Conservation (phyloP, 2,888 invertebrate species). For the Mesorhabditis belari region DNA sequence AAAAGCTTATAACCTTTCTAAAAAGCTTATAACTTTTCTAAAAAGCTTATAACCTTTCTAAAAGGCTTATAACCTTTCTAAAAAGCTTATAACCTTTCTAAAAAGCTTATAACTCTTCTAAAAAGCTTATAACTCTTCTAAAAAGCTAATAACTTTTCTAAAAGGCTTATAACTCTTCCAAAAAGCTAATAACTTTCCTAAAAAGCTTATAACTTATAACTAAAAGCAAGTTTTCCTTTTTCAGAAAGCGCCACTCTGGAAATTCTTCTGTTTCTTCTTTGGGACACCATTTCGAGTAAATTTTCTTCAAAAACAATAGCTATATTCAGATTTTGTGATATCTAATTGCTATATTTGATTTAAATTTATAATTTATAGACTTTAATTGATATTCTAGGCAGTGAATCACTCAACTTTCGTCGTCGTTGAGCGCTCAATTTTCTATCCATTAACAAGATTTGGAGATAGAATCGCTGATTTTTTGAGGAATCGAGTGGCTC, state of each 20-base stretch:
- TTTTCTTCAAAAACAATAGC: background rate
- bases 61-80: too few species aligned
- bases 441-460: background rate
- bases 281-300: background rate
- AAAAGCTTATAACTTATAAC: background rate
- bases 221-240: background rate
- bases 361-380: too few species aligned
- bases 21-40: too few species aligned
- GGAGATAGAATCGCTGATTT: background rate
- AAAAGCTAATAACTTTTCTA: too few species aligned
- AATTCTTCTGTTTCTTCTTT: background rate
- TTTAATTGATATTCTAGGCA: background rate
- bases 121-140: too few species aligned
- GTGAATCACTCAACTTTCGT: background rate
- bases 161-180: too few species aligned
- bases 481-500: background rate
- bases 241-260: background rate
- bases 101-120: too few species aligned
- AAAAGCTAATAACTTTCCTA: too few species aligned
- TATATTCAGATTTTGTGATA: background rate
- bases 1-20: too few species aligned
- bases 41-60: too few species aligned
- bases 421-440: background rate
- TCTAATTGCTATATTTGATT: too few species aligned
- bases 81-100: too few species aligned